These are phyloP conservation scores for Enteromius viviparus DNA, from an alignment of 2,797 vertebrate genomes.

Conservation along the genomic window DNA sequence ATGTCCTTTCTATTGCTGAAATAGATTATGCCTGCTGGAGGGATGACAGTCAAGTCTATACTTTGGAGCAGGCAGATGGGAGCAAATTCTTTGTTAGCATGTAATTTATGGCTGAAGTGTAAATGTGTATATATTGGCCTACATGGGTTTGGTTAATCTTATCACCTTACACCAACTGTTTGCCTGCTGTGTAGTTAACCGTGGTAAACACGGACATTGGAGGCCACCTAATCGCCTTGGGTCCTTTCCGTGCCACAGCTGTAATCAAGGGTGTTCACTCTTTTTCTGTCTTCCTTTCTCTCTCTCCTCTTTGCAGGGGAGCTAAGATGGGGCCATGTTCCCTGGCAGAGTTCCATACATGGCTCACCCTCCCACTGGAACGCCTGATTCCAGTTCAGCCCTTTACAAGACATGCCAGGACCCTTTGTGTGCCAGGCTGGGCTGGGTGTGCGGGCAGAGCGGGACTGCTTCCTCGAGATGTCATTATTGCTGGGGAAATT, in stretches of 20 bases:
- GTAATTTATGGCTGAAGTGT: conserved; percentile 37
- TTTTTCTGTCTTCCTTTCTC: conserved; percentile 50
- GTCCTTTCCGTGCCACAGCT: conserved; percentile 53
- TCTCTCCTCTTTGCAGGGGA: conserved; percentile 70
- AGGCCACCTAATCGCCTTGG: conserved; percentile 59
- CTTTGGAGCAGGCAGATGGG: conserved; percentile 23
- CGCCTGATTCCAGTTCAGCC: conserved; percentile 62
- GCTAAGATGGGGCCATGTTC: conserved; percentile 74
- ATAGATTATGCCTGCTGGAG: conserved; percentile 3
- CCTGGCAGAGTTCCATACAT: conserved; percentile 69
- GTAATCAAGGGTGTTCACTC: conserved; percentile 57
- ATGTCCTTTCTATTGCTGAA: not conserved
- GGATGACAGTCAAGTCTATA: not conserved
- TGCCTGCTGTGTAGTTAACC: conserved; percentile 54
- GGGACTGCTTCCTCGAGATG: conserved; percentile 58
- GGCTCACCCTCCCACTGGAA: conserved; percentile 54
- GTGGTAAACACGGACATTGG: conserved; percentile 52
- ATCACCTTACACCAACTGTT: conserved; percentile 59
- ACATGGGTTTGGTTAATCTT: conserved; percentile 54
- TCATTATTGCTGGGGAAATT: conserved; percentile 65
- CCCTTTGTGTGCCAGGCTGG: conserved; percentile 67
- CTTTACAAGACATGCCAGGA: conserved; percentile 71
- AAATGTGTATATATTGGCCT: conserved; percentile 46
- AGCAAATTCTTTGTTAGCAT: conserved; percentile 25
- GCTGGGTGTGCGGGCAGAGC: conserved; percentile 51